These are phyloP conservation scores for Tamias sibiricus DNA, from an alignment of 2,113 vertebrate genomes.

Conservation along the genomic window DNA sequence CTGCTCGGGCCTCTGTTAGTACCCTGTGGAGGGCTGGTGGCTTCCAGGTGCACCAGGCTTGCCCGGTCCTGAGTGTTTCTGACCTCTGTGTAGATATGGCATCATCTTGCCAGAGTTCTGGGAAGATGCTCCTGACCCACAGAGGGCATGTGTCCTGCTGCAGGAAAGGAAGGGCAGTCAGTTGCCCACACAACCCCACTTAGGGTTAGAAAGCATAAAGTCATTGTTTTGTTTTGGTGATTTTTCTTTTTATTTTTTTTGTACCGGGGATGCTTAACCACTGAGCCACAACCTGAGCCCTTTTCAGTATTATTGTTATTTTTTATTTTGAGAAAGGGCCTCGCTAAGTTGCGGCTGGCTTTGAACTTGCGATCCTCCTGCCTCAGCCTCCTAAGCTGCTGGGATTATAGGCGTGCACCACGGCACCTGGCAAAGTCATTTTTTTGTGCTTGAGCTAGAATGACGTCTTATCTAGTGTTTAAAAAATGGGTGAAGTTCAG, in stretches of 20 bases:
- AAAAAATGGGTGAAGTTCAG: background rate
- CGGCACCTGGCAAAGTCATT: background rate
- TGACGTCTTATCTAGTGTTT: slow-evolving; percentile 41
- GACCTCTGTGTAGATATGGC: background rate
- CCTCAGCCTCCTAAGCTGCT: too few relatives aligned
- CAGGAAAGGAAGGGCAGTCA: background rate
- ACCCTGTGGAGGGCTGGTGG: background rate
- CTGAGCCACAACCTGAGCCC: too few relatives aligned
- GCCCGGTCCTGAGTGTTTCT: background rate
- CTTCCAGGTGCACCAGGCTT: background rate
- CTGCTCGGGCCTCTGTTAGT: background rate
- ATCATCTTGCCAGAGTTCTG: background rate
- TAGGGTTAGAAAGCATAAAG: slow-evolving; percentile 38
- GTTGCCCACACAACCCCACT: background rate
- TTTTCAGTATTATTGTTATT: too few relatives aligned
- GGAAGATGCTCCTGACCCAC: background rate
- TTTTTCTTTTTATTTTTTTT: too few relatives aligned
- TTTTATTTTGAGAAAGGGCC: too few relatives aligned
- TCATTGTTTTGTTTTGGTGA: background rate
- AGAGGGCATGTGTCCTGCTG: fast-evolving
- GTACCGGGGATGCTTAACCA: too few relatives aligned
- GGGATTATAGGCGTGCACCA: too few relatives aligned
- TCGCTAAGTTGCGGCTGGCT: too few relatives aligned
- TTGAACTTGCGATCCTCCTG: too few relatives aligned
- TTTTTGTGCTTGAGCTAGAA: slow-evolving; percentile 41